Conservation (phyloP, 2,888 invertebrate species). For the Balanococcus diminutus region DNA sequence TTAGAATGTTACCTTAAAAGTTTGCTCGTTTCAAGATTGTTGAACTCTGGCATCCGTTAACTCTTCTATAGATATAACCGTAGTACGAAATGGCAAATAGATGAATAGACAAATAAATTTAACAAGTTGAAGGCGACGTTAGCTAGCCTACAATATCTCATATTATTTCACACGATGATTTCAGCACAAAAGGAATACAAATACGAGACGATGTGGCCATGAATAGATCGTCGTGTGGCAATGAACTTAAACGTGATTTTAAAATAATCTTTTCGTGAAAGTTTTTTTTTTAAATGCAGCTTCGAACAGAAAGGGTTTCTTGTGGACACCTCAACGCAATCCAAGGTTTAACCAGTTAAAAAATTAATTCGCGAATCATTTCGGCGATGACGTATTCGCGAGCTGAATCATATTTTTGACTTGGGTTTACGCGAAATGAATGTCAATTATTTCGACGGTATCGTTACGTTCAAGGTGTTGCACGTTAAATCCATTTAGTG, state of each 20-base stretch:
- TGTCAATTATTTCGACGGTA: not conserved
- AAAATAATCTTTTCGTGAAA: constrained; percentile 37
- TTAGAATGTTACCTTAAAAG: constrained; percentile 30
- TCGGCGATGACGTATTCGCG: not conserved
- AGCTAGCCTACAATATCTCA: not conserved
- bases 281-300: not conserved
- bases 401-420: constrained; percentile 11
- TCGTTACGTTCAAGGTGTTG: not conserved
- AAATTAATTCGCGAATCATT: constrained; percentile 32
- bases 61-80: constrained; percentile 1
- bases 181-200: constrained; percentile 36
- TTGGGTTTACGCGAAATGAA: not conserved
- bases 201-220: not conserved
- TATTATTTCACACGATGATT: constrained; percentile 47
- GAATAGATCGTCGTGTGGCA: constrained; percentile 6
- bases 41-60: constrained; percentile 41
- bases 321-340: not conserved
- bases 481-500: not conserved
- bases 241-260: constrained; percentile 19
- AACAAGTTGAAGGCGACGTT: constrained; percentile 47
- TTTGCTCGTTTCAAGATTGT: not conserved
- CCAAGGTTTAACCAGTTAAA: not conserved
- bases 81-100: constrained; percentile 37
- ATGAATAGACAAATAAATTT: constrained; percentile 44
- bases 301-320: not conserved